Percentiles rank a stretch among this genome's conserved stretches.
These are phyloP conservation scores for Netelia melanura DNA, from an alignment of 2,888 invertebrate genomes.

Conservation along the genomic window DNA sequence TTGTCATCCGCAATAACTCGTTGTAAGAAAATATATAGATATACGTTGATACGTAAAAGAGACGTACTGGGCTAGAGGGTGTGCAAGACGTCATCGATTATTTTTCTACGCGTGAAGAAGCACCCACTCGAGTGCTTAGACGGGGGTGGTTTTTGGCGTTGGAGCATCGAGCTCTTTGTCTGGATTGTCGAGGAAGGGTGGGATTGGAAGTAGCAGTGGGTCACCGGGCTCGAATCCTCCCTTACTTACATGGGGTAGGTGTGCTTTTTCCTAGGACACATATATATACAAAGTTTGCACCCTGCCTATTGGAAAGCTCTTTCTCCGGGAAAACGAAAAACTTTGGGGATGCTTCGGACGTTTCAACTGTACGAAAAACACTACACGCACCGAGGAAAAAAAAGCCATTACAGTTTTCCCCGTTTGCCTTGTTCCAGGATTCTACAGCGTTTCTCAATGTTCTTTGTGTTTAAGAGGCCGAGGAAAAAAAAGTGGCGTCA, in stretches of 20 bases:
- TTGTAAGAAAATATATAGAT: constrained; percentile 25
- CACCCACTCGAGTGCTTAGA: constrained; percentile 67
- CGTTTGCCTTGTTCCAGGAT: constrained; percentile 61
- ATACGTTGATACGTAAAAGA: neutral
- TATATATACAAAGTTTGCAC: constrained; percentile 1
- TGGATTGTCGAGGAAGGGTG: constrained; percentile 58
- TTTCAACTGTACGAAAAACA: constrained; percentile 14
- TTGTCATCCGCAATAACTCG: constrained; percentile 47
- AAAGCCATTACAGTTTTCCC: constrained; percentile 65
- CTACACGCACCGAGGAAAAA: constrained; percentile 46
- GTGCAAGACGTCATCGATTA: constrained; percentile 78
- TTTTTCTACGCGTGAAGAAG: constrained; percentile 79
- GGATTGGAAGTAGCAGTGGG: constrained; percentile 64
- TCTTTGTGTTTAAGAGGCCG: constrained; percentile 42
- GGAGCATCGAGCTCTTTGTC: constrained; percentile 67
- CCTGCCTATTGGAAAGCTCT: constrained; percentile 22
- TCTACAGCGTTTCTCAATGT: constrained; percentile 38
- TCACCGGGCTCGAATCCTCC: constrained; percentile 65
- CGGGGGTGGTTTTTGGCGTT: constrained; percentile 49
- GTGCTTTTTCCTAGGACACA: neutral
- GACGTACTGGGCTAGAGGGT: constrained; percentile 25
- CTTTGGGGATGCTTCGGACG: constrained; percentile 57
- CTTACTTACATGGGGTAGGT: constrained; percentile 25
- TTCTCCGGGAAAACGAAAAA: constrained; percentile 54
- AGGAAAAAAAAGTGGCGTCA: constrained; percentile 16